Evolutionary conservation across 92 coral and sea anemone genomes (phyloP).

Genomic region (Actinostola sp.): DNA sequence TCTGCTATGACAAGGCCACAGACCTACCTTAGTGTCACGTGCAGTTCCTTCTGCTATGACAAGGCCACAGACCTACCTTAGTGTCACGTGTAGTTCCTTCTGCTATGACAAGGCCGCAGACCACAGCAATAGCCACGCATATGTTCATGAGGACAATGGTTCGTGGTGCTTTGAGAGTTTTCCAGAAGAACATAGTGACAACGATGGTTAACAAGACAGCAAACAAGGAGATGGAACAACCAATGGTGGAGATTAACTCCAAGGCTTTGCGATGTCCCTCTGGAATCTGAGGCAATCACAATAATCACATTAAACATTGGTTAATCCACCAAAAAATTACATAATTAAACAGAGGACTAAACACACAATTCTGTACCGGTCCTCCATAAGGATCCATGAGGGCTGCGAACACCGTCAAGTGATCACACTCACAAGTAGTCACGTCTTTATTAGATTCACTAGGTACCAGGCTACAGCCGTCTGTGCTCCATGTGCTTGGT

Average conservation of each 20-base stretch:
- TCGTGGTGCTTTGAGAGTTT: constrained; percentile 70
- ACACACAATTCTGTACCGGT: constrained; percentile 20
- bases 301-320: not conserved
- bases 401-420: constrained; percentile 91
- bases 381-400: constrained; percentile 75
- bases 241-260: constrained; percentile 82
- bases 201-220: constrained; percentile 79
- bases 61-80: too few relatives aligned
- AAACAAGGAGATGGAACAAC: constrained; percentile 86
- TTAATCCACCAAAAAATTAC: constrained; percentile 15
- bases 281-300: constrained; percentile 23
- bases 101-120: constrained; percentile 74
- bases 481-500: constrained; percentile 65
- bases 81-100: constrained; percentile 84
- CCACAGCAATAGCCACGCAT: constrained; percentile 79
- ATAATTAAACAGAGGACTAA: not conserved
- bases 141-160: constrained; percentile 76
- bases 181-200: constrained; percentile 76
- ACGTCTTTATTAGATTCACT: constrained; percentile 62
- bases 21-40: too few relatives aligned
- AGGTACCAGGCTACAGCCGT: constrained; percentile 80
- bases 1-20: too few relatives aligned
- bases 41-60: too few relatives aligned
- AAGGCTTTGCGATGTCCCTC: constrained; percentile 57
- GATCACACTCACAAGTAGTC: constrained; percentile 91